Evolutionary conservation across 2,113 vertebrate genomes (phyloP).

Genomic region (Melospiza georgiana): DNA sequence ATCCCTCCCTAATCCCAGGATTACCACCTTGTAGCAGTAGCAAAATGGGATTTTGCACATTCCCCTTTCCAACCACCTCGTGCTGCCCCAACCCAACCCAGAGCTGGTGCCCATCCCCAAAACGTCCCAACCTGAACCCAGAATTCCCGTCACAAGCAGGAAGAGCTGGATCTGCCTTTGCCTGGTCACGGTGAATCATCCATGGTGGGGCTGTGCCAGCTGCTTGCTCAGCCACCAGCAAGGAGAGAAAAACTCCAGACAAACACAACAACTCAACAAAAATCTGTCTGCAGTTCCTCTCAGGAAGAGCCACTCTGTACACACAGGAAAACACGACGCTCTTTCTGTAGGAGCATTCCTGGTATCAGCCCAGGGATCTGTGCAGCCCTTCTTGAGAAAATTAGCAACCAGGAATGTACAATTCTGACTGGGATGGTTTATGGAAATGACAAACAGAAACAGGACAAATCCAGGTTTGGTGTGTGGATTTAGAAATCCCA

Average conservation of each 20-base stretch:
- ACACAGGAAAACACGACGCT: rapidly evolving
- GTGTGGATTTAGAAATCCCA: background rate
- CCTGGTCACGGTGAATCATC: background rate
- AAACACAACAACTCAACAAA: background rate
- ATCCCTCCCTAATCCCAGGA: background rate
- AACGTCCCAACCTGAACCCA: background rate
- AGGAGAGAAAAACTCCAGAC: background rate
- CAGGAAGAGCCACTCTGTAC: background rate
- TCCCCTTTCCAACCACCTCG: background rate
- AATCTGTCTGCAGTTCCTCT: background rate
- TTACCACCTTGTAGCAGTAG: rapidly evolving
- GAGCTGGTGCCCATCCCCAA: background rate
- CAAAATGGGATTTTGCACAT: background rate
- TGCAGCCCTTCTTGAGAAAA: background rate
- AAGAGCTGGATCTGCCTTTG: background rate
- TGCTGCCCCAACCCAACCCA: background rate
- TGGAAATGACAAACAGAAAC: background rate
- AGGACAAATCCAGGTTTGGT: background rate
- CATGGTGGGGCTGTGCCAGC: rapidly evolving
- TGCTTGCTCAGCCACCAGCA: background rate
- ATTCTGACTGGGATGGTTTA: background rate
- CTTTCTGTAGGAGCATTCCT: background rate
- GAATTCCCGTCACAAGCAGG: background rate
- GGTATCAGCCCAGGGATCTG: background rate
- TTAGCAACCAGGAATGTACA: background rate